phyloP scores from a whole-genome alignment of 2,888 invertebrate genomes.

The Agrochola litura region DNA sequence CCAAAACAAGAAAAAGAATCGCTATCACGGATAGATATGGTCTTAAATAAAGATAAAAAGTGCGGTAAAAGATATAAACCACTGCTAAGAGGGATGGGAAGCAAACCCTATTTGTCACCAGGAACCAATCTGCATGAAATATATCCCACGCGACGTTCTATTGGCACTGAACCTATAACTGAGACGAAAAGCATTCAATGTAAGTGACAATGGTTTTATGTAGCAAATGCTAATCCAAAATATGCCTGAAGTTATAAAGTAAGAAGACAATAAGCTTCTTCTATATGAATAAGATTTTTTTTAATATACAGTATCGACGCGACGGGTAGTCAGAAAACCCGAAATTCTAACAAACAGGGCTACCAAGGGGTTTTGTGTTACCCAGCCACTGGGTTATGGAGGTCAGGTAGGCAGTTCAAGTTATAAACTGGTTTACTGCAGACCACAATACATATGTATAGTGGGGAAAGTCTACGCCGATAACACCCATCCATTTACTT shows the following conservation, averaged over 20 bases:
- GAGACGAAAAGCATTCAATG: conserved; percentile 2
- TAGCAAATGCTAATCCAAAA: not conserved
- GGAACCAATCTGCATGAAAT: conserved; percentile 7
- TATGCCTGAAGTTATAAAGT: not conserved
- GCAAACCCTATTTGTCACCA: conserved; percentile 21
- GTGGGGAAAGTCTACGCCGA: not conserved
- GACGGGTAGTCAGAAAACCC: not conserved
- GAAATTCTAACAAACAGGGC: not conserved
- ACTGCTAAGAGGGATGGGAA: conserved; percentile 16
- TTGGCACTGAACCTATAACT: not conserved
- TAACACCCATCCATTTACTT: not conserved
- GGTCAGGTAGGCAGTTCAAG: too few species aligned
- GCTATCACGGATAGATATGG: conserved; percentile 4
- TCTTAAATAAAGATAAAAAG: conserved; percentile 6
- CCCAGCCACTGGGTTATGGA: not conserved
- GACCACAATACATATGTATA: too few species aligned
- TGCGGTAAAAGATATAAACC: conserved; percentile 1
- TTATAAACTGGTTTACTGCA: not conserved
- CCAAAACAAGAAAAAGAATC: not conserved
- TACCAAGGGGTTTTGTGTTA: not conserved
- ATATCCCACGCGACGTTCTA: not conserved
- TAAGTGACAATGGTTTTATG: conserved; percentile 7
- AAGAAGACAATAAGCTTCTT: not conserved
- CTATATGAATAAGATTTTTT: not conserved
- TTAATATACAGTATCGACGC: not conserved